These are phyloP conservation scores for Wiebesia pumilae DNA, from an alignment of 1,140 invertebrate species.

Conservation along the genomic window DNA sequence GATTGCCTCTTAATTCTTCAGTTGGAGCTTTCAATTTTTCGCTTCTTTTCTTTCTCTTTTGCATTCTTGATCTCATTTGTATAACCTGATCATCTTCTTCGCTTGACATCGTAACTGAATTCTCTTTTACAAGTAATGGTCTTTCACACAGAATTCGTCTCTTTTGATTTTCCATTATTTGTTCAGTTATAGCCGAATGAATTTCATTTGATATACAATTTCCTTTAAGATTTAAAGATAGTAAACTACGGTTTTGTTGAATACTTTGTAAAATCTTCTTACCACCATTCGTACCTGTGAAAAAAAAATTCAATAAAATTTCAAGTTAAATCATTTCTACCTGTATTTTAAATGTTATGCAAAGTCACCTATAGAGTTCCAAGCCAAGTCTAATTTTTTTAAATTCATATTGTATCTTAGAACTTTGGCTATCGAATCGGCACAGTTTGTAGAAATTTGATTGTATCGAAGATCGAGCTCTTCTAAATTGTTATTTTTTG, in stretches of 20 bases:
- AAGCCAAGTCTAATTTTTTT: conserved; percentile 67
- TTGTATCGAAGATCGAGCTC: conserved; percentile 72
- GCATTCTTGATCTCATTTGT: conserved; percentile 12
- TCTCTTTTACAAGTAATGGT: conserved; percentile 7
- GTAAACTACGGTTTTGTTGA: conserved; percentile 63
- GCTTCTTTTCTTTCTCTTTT: conserved; percentile 40
- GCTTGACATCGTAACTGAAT: neutral
- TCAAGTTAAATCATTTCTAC: neutral
- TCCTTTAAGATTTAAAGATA: conserved; percentile 66
- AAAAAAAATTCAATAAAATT: neutral
- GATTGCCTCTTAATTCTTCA: conserved; percentile 27
- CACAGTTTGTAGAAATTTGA: conserved; percentile 68
- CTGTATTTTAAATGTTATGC: neutral
- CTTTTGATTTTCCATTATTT: conserved; percentile 59
- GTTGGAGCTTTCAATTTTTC: conserved; percentile 18
- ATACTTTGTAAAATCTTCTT: conserved; percentile 65
- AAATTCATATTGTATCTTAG: conserved; percentile 67
- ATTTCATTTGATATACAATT: conserved; percentile 72
- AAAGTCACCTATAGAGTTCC: conserved; percentile 70
- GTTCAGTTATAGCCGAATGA: conserved; percentile 62
- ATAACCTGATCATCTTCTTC: conserved; percentile 24
- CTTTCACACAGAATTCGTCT: conserved; percentile 26
- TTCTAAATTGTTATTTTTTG: conserved; percentile 68
- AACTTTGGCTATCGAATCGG: conserved; percentile 60
- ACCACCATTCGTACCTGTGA: conserved; percentile 59